A percentile compares a stretch with the other conserved stretches of the same genome.
These are phyloP conservation scores for Melierax canorus DNA, from an alignment of 2,113 vertebrate species.

Conservation along the genomic window DNA sequence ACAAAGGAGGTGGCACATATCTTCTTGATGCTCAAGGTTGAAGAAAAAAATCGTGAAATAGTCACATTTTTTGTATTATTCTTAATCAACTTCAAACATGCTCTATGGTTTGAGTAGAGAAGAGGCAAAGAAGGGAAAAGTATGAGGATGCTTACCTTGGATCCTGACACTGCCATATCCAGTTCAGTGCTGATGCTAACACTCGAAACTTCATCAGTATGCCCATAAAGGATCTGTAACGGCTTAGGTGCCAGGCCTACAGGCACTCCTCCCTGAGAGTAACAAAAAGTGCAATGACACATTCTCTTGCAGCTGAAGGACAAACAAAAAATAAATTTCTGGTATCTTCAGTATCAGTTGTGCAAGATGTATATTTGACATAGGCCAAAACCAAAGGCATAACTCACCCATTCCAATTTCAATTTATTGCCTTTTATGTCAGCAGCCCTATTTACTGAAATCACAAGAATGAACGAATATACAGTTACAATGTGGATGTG, in stretches of 20 bases:
- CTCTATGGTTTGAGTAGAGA: not conserved
- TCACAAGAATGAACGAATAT: not conserved
- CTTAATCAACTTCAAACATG: not conserved
- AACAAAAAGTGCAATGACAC: slow-evolving; percentile 62
- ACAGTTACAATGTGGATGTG: not conserved
- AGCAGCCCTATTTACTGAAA: not conserved
- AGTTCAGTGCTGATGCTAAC: slow-evolving; percentile 94
- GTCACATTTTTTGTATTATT: not conserved
- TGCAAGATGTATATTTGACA: not conserved
- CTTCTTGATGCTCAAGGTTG: not conserved
- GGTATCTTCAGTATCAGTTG: not conserved
- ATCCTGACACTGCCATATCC: slow-evolving; percentile 94
- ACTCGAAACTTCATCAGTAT: slow-evolving; percentile 88
- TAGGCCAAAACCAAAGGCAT: not conserved
- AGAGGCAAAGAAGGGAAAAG: not conserved
- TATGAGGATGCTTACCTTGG: slow-evolving; percentile 76
- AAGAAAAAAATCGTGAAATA: not conserved
- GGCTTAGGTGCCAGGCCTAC: slow-evolving; percentile 88
- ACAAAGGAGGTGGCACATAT: not conserved
- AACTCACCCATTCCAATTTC: not conserved
- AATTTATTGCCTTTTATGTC: not conserved
- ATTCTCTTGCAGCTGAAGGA: slow-evolving; percentile 48
- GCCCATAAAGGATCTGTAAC: slow-evolving; percentile 92
- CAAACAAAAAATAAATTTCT: slow-evolving; percentile 21
- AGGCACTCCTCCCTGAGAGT: slow-evolving; percentile 83